Evolutionary conservation across 2,888 invertebrate genomes (phyloP).

Genomic region (Oxyteleia sp.): DNA sequence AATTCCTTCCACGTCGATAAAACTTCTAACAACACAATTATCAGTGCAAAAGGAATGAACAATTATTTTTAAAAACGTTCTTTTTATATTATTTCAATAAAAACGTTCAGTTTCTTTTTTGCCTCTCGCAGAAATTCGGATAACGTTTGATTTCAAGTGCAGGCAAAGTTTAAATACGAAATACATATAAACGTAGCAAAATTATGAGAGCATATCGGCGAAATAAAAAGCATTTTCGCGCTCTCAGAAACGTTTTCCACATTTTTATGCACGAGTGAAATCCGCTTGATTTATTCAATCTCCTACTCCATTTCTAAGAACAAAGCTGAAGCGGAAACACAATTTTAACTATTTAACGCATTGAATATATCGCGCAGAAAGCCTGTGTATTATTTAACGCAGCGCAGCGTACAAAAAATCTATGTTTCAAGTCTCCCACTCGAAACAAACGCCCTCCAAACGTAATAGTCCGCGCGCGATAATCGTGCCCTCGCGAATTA

Average conservation of each 20-base stretch:
- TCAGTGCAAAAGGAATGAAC: too few relatives aligned
- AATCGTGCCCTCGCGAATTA: conserved; percentile 8
- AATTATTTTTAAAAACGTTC: too few relatives aligned
- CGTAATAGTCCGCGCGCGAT: conserved; percentile 18
- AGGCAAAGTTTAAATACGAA: conserved; percentile 23
- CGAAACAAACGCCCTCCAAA: conserved; percentile 15
- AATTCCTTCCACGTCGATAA: too few relatives aligned
- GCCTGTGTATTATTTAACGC: conserved; percentile 9
- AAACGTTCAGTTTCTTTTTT: too few relatives aligned
- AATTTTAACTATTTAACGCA: conserved; percentile 36
- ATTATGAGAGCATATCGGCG: conserved; percentile 27
- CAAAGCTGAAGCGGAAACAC: conserved; percentile 31
- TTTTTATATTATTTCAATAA: too few relatives aligned
- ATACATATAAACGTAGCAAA: conserved; percentile 8
- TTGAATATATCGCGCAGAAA: conserved; percentile 14
- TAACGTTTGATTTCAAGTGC: conserved; percentile 10
- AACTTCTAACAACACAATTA: too few relatives aligned
- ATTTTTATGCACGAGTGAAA: conserved; percentile 42
- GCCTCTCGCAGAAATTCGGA: too few relatives aligned
- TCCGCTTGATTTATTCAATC: conserved; percentile 41
- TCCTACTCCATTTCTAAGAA: conserved; percentile 21
- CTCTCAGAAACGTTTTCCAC: conserved; percentile 27
- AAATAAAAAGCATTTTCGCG: conserved; percentile 16
- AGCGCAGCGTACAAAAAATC: conserved; percentile 2
- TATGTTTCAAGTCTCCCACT: conserved; percentile 14